Evolutionary conservation across 64 coral and sea anemone genomes (phyloP), one percentile per base, ranked within the genome.

Genomic region (Acropora yongei): DNA sequence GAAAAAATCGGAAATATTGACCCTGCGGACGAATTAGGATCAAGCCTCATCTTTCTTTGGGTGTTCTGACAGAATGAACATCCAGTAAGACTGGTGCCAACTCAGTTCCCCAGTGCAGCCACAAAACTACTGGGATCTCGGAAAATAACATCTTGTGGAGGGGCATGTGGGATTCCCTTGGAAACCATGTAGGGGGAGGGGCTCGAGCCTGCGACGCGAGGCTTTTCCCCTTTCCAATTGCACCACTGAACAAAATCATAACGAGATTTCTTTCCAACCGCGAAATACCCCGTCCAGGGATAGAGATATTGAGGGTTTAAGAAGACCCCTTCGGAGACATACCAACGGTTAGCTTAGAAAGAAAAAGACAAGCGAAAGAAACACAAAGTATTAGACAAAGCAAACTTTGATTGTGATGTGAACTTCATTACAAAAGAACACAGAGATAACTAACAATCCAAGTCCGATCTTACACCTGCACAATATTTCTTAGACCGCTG

Each of bases 251-350:
- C 30, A 30, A 30, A 30, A 17, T 45, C 75, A 44, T 44, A 19
- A 63, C 82, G 55, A 9, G 41, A 45, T 13, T 46, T 78, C 75
- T 78, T 78, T 44, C 75, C 75, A 78, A 78, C 5, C 17, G 2
- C 75, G 85, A 75, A 75, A 88, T 49, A 88, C 85, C 46, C 85
- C 85, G 85, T 88, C 85, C 44, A 79, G 74, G 41, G 76, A 78
- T 47, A 78, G 48, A 89, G 88, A 8, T 45, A 89, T 66, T 60
- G 63, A 83, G 57, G 53, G 81, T 71, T 41, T 84, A 44, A 84
- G 81, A 84, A 11, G 5, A 78, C 77, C 77, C 77, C 77, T 78
- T 78, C 45, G 66, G 42, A 30, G 30, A 30, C 30, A 30, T 30
- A 30, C 30, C 30, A 30, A 30, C 30, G 30, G 30, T 30, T 30